These are phyloP conservation scores for Xestia rhomboidea DNA, from an alignment of 2,888 invertebrate species.

Conservation along the genomic window DNA sequence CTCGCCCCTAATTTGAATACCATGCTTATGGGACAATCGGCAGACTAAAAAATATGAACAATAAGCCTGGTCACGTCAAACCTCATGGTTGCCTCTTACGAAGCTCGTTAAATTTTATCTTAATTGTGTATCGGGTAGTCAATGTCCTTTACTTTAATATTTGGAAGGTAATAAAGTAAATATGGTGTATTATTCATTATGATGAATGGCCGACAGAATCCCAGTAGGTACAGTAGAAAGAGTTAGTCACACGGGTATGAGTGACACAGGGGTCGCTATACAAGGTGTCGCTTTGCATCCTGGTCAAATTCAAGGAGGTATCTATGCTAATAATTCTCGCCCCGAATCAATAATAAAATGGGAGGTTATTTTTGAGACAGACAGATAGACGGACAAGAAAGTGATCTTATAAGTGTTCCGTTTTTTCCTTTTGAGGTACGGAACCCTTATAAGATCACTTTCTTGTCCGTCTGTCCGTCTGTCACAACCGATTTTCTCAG, in stretches of 20 bases:
- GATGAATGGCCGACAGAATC: constrained; percentile 2
- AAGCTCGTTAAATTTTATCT: constrained; percentile 51
- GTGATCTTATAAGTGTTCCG: no score
- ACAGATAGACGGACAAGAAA: no score
- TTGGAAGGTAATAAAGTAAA: constrained; percentile 24
- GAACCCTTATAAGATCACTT: no score
- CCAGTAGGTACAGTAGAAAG: neutral
- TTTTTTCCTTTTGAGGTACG: no score
- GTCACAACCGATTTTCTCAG: no score
- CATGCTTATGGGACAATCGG: constrained; percentile 83
- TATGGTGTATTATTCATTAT: constrained; percentile 25
- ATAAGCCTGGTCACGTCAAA: constrained; percentile 83
- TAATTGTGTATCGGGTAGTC: constrained; percentile 50
- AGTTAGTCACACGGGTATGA: neutral
- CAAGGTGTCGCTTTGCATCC: neutral
- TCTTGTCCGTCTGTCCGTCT: no score
- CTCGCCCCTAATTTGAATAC: constrained; percentile 88
- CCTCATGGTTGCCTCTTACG: constrained; percentile 73
- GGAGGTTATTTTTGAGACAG: no score
- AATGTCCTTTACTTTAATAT: constrained; percentile 28
- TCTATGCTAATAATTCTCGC: no score
- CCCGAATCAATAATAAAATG: no score
- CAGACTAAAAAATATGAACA: constrained; percentile 88
- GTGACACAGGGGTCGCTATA: neutral
- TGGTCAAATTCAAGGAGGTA: no score